These are phyloP conservation scores for Drosophila affinis DNA, from an alignment of 2,888 invertebrate species.

Conservation along the genomic window DNA sequence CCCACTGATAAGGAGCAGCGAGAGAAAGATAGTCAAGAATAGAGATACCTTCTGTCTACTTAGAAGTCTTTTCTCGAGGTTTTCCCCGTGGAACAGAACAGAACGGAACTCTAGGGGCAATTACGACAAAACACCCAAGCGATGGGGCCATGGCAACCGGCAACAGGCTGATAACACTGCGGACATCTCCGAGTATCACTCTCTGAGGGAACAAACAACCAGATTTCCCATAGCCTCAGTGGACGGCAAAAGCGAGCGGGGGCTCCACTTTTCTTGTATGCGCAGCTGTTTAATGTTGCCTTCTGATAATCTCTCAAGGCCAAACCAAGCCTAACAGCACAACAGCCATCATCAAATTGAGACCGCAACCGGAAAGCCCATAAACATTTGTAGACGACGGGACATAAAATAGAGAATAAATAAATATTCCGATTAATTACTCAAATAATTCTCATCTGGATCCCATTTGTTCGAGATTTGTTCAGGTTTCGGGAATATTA, in stretches of 20 bases:
- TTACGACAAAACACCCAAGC: constrained; percentile 26
- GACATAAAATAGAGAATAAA: neutral
- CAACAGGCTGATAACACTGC: constrained; percentile 62
- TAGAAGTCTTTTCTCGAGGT: neutral
- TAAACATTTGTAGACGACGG: neutral
- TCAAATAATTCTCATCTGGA: neutral
- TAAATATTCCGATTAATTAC: neutral
- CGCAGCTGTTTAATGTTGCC: constrained; percentile 19
- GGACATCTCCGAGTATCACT: constrained; percentile 43
- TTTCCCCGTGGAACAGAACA: neutral
- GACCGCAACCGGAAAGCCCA: neutral
- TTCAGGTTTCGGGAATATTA: neutral
- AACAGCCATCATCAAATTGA: neutral
- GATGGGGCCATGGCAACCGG: constrained; percentile 10
- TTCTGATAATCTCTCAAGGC: constrained; percentile 19
- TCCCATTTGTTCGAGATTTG: neutral
- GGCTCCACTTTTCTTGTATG: constrained; percentile 11
- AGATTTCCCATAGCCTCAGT: constrained; percentile 22
- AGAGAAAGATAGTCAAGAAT: neutral
- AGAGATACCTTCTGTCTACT: neutral
- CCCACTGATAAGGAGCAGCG: constrained; percentile 15
- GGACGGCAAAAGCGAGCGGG: neutral
- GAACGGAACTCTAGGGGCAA: constrained; percentile 10
- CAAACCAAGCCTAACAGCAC: neutral
- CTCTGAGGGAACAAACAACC: constrained; percentile 44